Conservation (phyloP, 2,113 vertebrate species). For the Sturnus vulgaris region DNA sequence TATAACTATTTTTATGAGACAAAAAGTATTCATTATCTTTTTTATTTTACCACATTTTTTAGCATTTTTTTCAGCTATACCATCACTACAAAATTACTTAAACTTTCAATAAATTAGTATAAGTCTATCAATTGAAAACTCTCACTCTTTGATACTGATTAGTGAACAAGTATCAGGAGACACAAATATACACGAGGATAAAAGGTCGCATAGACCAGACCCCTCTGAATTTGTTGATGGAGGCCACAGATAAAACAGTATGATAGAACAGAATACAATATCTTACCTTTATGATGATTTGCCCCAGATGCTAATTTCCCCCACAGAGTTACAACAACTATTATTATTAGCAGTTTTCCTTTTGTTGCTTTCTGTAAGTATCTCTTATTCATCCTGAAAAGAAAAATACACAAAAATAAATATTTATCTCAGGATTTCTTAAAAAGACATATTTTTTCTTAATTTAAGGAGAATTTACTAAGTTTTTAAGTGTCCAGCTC, state of each 20-base stretch:
- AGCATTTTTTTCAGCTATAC: background rate
- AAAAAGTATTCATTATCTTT: background rate
- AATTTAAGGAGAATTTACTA: background rate
- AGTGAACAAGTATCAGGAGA: background rate
- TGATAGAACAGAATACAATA: background rate
- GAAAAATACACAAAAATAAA: constrained; percentile 21
- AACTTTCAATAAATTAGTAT: background rate
- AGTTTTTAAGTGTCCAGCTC: background rate
- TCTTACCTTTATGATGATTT: constrained; percentile 88
- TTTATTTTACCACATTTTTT: background rate
- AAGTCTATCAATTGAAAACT: background rate
- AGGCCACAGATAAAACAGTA: background rate
- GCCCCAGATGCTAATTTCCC: constrained; percentile 82
- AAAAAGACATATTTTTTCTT: background rate
- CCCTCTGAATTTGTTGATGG: background rate
- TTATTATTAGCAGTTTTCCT: constrained; percentile 88
- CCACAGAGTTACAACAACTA: constrained; percentile 88
- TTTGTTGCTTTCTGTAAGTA: constrained; percentile 85
- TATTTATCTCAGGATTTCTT: background rate
- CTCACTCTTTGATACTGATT: background rate
- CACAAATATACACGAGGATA: background rate
- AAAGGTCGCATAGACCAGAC: background rate
- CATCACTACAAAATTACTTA: constrained; percentile 3
- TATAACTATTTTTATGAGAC: background rate
- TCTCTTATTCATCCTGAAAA: constrained; percentile 92